phyloP scores from a whole-genome alignment of 2,113 vertebrate genomes.

The Leptobrachium leishanense region DNA sequence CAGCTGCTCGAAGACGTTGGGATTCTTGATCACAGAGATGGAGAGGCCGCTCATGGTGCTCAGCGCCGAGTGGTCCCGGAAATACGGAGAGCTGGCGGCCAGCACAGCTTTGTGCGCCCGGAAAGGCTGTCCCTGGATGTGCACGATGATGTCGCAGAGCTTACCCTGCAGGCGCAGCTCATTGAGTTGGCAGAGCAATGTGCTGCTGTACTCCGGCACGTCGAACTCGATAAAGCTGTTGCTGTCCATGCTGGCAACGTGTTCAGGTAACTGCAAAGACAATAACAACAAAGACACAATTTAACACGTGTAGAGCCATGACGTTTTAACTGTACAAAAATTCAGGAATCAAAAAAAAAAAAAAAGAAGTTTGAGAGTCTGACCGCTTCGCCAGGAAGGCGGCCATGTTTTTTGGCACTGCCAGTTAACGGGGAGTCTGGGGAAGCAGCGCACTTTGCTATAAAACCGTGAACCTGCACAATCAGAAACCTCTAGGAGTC shows the following conservation, averaged over 20 bases:
- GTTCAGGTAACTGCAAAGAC: conserved; percentile 61
- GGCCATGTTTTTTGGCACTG: too few species aligned
- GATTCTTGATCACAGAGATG: conserved; percentile 97
- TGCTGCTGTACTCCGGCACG: conserved; percentile 97
- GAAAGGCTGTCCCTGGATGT: conserved; percentile 97
- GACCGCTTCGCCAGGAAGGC: too few species aligned
- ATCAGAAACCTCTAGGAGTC: too few species aligned
- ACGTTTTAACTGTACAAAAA: too few species aligned
- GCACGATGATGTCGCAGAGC: conserved; percentile 96
- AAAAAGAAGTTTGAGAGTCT: too few species aligned
- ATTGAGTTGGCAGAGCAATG: conserved; percentile 93
- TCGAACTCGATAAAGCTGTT: conserved; percentile 97
- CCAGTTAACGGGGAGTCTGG: too few species aligned
- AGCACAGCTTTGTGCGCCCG: conserved; percentile 95
- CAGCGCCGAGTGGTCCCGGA: conserved; percentile 95
- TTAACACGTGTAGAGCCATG: too few species aligned
- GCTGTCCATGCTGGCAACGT: conserved; percentile 92
- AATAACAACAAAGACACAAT: background rate
- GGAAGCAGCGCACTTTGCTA: too few species aligned
- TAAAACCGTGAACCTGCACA: too few species aligned
- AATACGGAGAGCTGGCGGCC: conserved; percentile 95
- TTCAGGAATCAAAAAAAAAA: too few species aligned
- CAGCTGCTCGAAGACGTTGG: conserved; percentile 94
- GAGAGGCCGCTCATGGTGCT: conserved; percentile 98
- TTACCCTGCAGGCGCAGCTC: conserved; percentile 95